phyloP scores from a whole-genome alignment of 2,113 vertebrate species.

The Melanostigma gelatinosum region DNA sequence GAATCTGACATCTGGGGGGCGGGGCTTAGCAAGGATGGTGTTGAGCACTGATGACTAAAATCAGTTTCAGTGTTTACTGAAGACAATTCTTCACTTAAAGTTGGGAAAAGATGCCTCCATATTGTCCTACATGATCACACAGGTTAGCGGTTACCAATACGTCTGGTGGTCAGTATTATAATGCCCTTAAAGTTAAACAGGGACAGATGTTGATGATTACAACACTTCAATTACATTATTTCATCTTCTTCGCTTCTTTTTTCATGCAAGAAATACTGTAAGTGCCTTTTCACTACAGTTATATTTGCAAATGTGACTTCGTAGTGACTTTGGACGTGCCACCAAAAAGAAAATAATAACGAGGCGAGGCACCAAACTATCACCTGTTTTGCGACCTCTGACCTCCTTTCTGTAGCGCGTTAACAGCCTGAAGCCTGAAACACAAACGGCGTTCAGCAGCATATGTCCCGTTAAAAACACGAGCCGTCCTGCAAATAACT shows the following conservation, averaged over 20 bases:
- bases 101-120: neutral
- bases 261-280: no score
- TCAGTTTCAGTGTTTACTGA: no score
- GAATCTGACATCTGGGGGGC: no score
- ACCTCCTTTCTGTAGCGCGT: neutral
- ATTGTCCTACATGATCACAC: no score
- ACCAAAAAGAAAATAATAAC: no score
- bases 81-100: neutral
- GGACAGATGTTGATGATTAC: neutral
- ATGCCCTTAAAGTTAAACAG: no score
- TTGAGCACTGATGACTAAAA: neutral
- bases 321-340: no score
- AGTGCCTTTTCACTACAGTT: no score
- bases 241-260: neutral
- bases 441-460: neutral
- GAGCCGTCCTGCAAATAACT: slow-evolving; percentile 20
- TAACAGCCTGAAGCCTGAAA: neutral
- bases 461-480: neutral
- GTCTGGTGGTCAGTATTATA: no score
- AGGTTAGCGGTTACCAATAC: no score
- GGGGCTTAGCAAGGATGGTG: neutral
- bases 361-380: neutral
- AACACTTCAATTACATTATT: neutral
- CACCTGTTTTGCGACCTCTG: neutral
- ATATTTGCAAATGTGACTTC: no score